Evolutionary conservation across 2,797 vertebrate genomes (phyloP).

Genomic region (Pipistrellus pygmaeus): DNA sequence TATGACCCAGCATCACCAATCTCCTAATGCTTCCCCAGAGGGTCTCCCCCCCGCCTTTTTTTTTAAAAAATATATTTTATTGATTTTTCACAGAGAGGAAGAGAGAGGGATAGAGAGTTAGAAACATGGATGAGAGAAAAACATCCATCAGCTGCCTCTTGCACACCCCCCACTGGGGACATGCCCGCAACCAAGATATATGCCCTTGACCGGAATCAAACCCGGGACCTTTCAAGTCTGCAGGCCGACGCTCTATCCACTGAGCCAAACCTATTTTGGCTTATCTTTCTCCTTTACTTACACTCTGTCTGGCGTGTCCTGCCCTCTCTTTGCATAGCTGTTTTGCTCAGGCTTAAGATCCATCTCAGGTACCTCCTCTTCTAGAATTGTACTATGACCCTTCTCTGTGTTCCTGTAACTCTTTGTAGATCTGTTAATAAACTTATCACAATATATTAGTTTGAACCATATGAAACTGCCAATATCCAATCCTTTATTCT

Average conservation of each 20-base stretch:
- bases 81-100: too few relatives aligned
- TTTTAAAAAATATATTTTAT: too few relatives aligned
- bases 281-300: background rate
- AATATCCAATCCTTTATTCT: background rate
- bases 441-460: background rate
- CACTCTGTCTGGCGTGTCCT: background rate
- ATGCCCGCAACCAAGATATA: too few relatives aligned
- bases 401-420: background rate
- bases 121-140: too few relatives aligned
- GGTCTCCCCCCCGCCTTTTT: too few relatives aligned
- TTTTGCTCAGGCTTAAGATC: background rate
- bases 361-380: background rate
- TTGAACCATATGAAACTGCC: background rate
- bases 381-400: background rate
- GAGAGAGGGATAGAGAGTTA: too few relatives aligned
- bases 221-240: too few relatives aligned
- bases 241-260: too few relatives aligned
- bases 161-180: too few relatives aligned
- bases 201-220: too few relatives aligned
- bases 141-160: too few relatives aligned
- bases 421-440: background rate
- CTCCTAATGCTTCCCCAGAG: background rate
- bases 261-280: too few relatives aligned
- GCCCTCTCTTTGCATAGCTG: background rate
- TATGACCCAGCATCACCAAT: background rate